These are phyloP conservation scores for Tragelaphus buxtoni DNA, from an alignment of 2,113 vertebrate genomes.

Conservation along the genomic window DNA sequence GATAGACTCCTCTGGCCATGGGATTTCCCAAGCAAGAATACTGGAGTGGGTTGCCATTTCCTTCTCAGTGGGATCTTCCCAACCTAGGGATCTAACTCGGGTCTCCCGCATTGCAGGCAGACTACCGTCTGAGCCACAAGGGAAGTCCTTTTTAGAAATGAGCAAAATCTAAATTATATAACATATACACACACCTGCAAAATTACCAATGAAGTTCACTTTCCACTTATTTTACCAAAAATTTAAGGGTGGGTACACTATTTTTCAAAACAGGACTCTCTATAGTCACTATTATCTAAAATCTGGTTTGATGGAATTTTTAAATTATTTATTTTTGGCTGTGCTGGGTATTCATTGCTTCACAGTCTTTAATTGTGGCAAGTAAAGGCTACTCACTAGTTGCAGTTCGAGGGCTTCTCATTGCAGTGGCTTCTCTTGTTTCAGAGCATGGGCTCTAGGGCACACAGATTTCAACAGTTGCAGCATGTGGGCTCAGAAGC, in stretches of 20 bases:
- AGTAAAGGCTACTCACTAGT: not conserved
- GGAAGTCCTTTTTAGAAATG: not conserved
- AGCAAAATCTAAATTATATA: not conserved
- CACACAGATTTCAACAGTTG: not conserved
- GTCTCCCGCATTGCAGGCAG: not conserved
- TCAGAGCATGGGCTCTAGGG: not conserved
- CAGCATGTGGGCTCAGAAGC: not conserved
- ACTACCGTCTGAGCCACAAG: rapidly evolving
- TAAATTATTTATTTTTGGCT: not conserved
- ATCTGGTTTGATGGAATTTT: not conserved
- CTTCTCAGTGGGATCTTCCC: not conserved
- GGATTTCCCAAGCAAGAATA: not conserved
- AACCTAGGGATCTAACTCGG: not conserved
- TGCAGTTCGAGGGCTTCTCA: not conserved
- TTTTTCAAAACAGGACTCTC: not conserved
- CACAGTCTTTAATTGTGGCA: not conserved
- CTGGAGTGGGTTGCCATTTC: not conserved
- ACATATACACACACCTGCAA: not conserved
- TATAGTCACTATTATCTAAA: not conserved
- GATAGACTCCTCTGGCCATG: not conserved
- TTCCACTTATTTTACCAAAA: not conserved
- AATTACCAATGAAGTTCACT: not conserved
- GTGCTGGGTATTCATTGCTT: not conserved
- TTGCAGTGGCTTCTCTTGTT: not conserved
- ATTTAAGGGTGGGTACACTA: not conserved